Base-by-base conservation (phyloP, 2,888 invertebrate species). In the Athalia rosae region DNA sequence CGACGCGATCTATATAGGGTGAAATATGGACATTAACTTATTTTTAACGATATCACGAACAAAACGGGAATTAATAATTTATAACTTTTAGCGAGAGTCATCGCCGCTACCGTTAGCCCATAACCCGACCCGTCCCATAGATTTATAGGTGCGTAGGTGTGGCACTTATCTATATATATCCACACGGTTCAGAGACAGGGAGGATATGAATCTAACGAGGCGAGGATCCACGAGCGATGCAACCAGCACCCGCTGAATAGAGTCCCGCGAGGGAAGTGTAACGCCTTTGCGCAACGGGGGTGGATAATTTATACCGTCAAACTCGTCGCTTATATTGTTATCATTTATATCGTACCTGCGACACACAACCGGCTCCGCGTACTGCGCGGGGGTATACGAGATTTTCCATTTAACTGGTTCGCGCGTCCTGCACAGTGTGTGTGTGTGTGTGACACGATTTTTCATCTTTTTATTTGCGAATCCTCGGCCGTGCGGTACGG, bases 61-160 rank as follows among this genome's bases (percentile, higher is more conserved):
- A 87, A n/a, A n/a, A 87, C 87, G 81, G 86, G 82, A 81, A 84
- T 84, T 86, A 85, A 86, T 87, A 87, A 87, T 87, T 87, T 85
- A 87, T 86, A 82, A 80, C 80, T 80, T 67, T 15, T 13, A 7
- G 61, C 79, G 80, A 81, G 80, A 81, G 81, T 79, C 81, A 79
- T 80, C 82, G 81, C n/a, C n/a, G n/a, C n/a, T n/a, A 84, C 84
- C 81, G 84, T 81, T 76, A 66, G 69, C 77, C 77, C 80, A 77
- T 81, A 82, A 82, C 82, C 82, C 80, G 79, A 79, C 82, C 83
- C 81, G 81, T 84, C n/a, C 56, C 74, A 47, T 13, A 41, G 69
- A 7, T 4, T 58, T n/a, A 48, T 48, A 13, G 48, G 9, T 48
- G 47, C 45, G 15, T n/a, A 11, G 47, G 11, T 13, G 9, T 9